Evolutionary conservation across 2,113 vertebrate genomes (phyloP), one percentile per base, ranked within the genome.

Genomic region (Pseudorhombus dupliciocellatus): DNA sequence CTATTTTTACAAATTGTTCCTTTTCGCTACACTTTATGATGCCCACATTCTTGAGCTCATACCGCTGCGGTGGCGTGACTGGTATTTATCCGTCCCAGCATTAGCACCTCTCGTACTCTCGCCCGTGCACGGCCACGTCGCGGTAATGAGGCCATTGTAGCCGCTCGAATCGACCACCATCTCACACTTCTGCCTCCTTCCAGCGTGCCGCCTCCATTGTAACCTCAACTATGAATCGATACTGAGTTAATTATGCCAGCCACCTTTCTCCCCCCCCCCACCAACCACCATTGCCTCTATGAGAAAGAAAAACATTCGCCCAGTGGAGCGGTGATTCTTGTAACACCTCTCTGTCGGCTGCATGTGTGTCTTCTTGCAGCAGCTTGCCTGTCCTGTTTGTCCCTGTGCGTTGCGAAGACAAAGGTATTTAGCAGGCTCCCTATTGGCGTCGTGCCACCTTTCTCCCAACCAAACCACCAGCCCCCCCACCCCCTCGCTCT

Each of bases 341-440:
- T 48, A 80, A 64, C 73, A 72, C 65, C 64, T 77, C 63, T 63
- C 21, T 30, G 56, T 34, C n/a, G 68, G 48, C 55, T 84, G 64
- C 14, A 18, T 44, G 71, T 28, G 59, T 7, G 73, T 84, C 81
- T 77, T 86, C 83, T 31, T 59, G 80, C 55, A 34, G 84, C 71
- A 64, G 82, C 85, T 80, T 84, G 79, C 62, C 69, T 70, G 62
- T 84, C 76, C 81, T 62, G 85, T 81, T 87, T 74, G 74, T 89
- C 83, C 75, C 62, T 44, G 80, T 84, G 79, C 75, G 77, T 76
- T 75, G 83, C 79, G 70, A 65, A 90, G 87, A 92, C 91, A 92
- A 92, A 92, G 91, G 88, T 92, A 90, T 92, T 92, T 90, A 91
- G 89, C 80, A 84, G 85, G 77, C 81, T 84, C 62, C 25, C 53